A percentile compares a stretch with the other conserved stretches of the same genome.
phyloP scores from a whole-genome alignment of 23 tunicate species.

The Styela clava region DNA sequence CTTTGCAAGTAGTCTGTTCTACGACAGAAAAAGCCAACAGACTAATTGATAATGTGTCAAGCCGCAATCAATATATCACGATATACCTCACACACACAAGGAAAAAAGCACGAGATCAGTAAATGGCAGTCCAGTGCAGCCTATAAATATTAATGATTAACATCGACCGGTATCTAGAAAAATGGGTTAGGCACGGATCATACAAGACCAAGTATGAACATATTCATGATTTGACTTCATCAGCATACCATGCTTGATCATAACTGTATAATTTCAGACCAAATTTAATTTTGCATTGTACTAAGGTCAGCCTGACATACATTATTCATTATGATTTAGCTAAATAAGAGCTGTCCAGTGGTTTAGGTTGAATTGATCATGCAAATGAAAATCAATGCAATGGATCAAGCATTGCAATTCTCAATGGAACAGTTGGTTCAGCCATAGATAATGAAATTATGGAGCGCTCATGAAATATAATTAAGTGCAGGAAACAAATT shows the following conservation, averaged over 20 bases:
- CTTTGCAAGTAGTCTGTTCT: background rate
- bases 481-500: too few species aligned
- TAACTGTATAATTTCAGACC: too few species aligned
- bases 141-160: background rate
- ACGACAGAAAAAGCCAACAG: background rate
- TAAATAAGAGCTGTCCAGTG: background rate
- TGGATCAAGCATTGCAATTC: too few species aligned
- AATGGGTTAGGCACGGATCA: too few species aligned
- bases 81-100: background rate
- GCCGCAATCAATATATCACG: background rate
- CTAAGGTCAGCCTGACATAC: background rate
- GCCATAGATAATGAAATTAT: too few species aligned
- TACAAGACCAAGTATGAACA: background rate
- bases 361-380: too few species aligned
- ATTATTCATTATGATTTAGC: background rate
- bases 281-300: too few species aligned
- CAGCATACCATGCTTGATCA: background rate
- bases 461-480: too few species aligned
- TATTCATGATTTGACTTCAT: too few species aligned
- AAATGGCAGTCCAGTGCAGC: background rate
- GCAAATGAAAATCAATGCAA: too few species aligned
- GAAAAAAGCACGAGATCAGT: background rate
- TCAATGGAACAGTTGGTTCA: too few species aligned
- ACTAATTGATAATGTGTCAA: background rate
- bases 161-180: too few species aligned